Percentiles rank a stretch among this genome's conserved stretches.
These are phyloP conservation scores for Sebastes diploproa DNA, from an alignment of 2,797 vertebrate genomes.

Conservation along the genomic window DNA sequence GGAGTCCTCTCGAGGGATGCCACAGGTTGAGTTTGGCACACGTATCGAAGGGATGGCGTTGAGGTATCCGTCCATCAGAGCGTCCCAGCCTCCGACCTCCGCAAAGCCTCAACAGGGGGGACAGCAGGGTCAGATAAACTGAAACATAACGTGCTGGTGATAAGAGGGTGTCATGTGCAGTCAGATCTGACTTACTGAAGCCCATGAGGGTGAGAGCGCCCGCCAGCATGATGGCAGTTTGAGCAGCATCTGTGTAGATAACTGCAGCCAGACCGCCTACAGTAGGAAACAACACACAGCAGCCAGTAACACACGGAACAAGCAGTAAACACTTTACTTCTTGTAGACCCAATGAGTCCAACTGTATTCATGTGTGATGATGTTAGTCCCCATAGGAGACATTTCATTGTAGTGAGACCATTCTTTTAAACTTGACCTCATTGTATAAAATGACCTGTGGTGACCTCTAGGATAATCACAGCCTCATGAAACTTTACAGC, in stretches of 20 bases:
- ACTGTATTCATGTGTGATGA: too few species aligned
- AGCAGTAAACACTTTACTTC: not conserved
- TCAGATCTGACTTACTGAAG: constrained; percentile 87
- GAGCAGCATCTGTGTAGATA: constrained; percentile 95
- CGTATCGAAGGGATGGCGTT: constrained; percentile 85
- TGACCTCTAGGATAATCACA: too few species aligned
- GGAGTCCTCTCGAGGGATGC: constrained; percentile 89
- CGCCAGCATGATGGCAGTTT: constrained; percentile 92
- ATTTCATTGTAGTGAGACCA: too few species aligned
- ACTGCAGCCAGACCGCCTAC: constrained; percentile 96
- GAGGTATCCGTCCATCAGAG: constrained; percentile 85
- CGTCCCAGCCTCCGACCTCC: constrained; percentile 89
- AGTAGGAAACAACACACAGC: constrained; percentile 12
- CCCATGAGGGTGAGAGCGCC: constrained; percentile 91
- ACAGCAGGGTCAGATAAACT: not conserved
- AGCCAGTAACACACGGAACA: not conserved
- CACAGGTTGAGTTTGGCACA: constrained; percentile 89
- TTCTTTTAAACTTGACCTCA: too few species aligned
- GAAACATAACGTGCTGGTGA: not conserved
- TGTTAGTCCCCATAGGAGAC: too few species aligned
- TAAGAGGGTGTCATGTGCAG: not conserved
- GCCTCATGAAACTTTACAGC: too few species aligned
- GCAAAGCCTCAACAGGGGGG: constrained; percentile 83
- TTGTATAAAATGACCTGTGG: too few species aligned
- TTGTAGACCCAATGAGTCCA: too few species aligned